phyloP scores from a whole-genome alignment of 2,797 vertebrate genomes.

The Gymnothorax javanicus region DNA sequence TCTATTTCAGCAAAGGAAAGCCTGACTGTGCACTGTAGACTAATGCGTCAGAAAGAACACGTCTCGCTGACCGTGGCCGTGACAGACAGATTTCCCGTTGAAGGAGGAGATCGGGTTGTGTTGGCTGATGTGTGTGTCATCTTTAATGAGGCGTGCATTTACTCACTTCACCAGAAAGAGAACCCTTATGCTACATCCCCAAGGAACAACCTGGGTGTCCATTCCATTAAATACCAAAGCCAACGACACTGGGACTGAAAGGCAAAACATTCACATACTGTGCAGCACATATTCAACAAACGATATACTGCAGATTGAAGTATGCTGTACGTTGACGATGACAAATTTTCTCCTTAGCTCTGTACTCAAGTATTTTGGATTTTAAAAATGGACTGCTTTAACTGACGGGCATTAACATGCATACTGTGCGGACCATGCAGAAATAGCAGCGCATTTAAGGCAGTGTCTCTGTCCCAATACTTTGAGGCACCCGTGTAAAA shows the following conservation, averaged over 20 bases:
- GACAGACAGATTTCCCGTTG: not conserved
- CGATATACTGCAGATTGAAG: not conserved
- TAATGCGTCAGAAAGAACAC: not conserved
- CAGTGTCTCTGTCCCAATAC: too few species aligned
- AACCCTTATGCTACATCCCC: slow-evolving; percentile 5
- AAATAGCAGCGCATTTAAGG: too few species aligned
- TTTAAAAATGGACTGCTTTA: too few species aligned
- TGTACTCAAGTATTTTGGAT: too few species aligned
- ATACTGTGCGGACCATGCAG: too few species aligned
- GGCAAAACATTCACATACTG: not conserved
- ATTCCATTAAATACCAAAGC: slow-evolving; percentile 15
- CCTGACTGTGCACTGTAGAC: not conserved
- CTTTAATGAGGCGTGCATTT: slow-evolving; percentile 24
- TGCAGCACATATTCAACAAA: not conserved
- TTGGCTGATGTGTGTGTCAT: slow-evolving; percentile 7
- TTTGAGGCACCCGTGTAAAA: too few species aligned
- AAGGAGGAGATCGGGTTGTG: not conserved
- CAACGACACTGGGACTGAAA: not conserved
- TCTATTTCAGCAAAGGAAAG: not conserved
- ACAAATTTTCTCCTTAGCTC: too few species aligned
- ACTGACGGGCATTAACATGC: too few species aligned
- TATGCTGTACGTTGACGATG: too few species aligned
- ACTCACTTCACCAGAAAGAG: not conserved
- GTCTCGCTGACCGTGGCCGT: not conserved
- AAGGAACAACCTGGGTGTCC: slow-evolving; percentile 19